phyloP scores from a whole-genome alignment of 2,797 vertebrate genomes.

The Chloroceryle inda region DNA sequence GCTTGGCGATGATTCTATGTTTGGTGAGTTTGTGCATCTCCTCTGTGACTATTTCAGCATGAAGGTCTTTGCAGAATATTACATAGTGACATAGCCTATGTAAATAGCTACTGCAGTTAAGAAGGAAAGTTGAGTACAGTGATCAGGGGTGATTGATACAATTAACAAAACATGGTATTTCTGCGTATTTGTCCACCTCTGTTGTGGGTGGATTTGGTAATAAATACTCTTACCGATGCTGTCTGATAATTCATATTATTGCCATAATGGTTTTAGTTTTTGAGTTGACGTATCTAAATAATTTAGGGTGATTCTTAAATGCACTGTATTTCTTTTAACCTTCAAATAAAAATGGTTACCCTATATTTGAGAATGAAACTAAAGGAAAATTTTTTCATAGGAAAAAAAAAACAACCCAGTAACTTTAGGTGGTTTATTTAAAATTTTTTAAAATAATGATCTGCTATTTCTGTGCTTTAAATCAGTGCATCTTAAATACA shows the following conservation, averaged over 20 bases:
- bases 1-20: slow-evolving; percentile 90
- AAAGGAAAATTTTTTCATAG: background rate
- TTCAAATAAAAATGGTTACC: background rate
- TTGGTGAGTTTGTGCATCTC: slow-evolving; percentile 83
- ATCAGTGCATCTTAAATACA: background rate
- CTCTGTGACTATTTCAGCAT: background rate
- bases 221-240: background rate
- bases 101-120: slow-evolving; percentile 31
- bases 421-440: background rate
- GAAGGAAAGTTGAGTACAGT: background rate
- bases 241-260: background rate
- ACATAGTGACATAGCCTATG: background rate
- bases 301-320: background rate
- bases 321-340: background rate
- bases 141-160: background rate
- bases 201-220: background rate
- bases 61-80: background rate
- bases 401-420: background rate
- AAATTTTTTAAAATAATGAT: background rate
- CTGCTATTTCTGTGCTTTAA: background rate
- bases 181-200: background rate
- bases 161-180: background rate
- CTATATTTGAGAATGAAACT: background rate
- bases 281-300: background rate
- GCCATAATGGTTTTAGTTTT: background rate